phyloP scores from a whole-genome alignment of 2,888 invertebrate genomes.

The Hoplodrina blanda region DNA sequence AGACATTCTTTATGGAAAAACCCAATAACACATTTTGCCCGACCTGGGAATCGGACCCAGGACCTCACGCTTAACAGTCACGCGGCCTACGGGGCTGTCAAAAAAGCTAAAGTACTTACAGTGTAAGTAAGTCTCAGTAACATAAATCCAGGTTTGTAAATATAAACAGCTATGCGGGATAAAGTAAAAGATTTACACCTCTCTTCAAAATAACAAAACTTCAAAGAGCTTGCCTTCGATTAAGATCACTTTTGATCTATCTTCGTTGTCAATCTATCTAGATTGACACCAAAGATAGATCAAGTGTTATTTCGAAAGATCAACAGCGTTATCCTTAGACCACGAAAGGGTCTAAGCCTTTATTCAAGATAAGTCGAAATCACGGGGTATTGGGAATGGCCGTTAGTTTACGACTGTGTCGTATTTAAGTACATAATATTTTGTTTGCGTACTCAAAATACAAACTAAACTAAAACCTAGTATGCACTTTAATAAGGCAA shows the following conservation, averaged over 20 bases:
- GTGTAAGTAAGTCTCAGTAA: neutral
- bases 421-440: too few species aligned
- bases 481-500: slow-evolving; percentile 23
- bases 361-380: neutral
- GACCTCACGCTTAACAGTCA: too few species aligned
- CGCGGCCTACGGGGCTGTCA: too few species aligned
- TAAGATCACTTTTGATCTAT: neutral
- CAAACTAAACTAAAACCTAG: slow-evolving; percentile 24
- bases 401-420: neutral
- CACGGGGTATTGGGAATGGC: neutral
- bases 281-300: neutral
- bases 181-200: slow-evolving; percentile 18
- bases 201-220: slow-evolving; percentile 13
- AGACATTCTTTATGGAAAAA: too few species aligned
- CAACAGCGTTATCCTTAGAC: neutral
- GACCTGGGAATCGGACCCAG: too few species aligned
- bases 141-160: slow-evolving; percentile 6
- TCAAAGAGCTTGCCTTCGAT: slow-evolving; percentile 5
- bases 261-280: neutral
- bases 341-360: too few species aligned
- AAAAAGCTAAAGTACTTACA: neutral
- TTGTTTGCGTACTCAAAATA: neutral
- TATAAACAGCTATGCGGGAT: neutral
- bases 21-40: too few species aligned
- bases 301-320: neutral